phyloP scores from a whole-genome alignment of 2,113 vertebrate species.

The Ceyx cyanopectus region DNA sequence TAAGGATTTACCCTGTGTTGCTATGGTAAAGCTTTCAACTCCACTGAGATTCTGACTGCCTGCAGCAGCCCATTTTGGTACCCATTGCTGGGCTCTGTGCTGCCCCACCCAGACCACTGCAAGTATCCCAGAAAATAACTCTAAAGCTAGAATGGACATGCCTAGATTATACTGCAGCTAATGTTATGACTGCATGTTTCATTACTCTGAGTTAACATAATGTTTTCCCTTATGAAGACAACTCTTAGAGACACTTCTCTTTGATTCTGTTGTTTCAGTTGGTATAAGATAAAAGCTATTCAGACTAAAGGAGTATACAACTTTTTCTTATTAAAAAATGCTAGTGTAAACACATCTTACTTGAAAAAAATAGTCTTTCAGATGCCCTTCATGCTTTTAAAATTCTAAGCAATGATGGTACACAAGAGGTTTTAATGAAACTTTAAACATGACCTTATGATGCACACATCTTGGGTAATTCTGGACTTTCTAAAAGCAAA shows the following conservation, averaged over 20 bases:
- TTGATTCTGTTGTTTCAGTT: slow-evolving; percentile 50
- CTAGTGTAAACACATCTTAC: slow-evolving; percentile 1
- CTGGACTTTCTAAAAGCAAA: background rate
- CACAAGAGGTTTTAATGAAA: background rate
- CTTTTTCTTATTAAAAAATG: background rate
- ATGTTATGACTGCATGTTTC: slow-evolving; percentile 62
- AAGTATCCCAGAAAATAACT: slow-evolving; percentile 8
- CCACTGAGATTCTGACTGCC: background rate
- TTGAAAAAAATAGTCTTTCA: background rate
- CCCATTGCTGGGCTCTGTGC: background rate
- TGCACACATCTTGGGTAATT: background rate
- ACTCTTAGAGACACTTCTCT: slow-evolving; percentile 25
- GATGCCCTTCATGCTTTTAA: background rate
- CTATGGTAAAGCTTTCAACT: background rate
- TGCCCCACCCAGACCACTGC: background rate
- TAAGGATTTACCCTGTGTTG: background rate
- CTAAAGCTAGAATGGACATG: slow-evolving; percentile 43
- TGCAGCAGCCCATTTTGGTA: background rate
- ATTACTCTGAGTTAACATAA: slow-evolving; percentile 49
- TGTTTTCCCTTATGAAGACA: slow-evolving; percentile 59
- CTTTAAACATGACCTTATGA: background rate
- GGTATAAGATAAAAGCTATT: slow-evolving; percentile 42
- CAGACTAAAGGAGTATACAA: background rate
- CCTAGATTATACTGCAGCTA: slow-evolving; percentile 2
- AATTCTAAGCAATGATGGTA: background rate